Evolutionary conservation across 2,113 vertebrate genomes (phyloP).

Genomic region (Brachionichthys hirsutus): DNA sequence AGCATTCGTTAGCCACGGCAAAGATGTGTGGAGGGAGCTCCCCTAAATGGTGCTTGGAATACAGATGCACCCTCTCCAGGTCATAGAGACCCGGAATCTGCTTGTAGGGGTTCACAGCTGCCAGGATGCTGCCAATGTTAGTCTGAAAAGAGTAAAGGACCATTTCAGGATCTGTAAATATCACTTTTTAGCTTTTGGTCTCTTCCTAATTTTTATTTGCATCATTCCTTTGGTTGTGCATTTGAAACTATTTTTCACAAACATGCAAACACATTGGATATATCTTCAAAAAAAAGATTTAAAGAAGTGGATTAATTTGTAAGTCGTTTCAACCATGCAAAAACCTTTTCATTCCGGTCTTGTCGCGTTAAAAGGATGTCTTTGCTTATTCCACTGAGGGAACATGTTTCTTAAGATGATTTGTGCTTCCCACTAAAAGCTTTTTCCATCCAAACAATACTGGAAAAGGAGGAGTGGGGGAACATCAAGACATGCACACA

Average conservation of each 20-base stretch:
- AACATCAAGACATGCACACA: conserved; percentile 2
- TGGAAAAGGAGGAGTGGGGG: conserved; percentile 9
- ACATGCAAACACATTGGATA: too few species aligned
- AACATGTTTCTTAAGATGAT: conserved; percentile 29
- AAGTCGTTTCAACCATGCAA: neutral
- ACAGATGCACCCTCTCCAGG: conserved; percentile 81
- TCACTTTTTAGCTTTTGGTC: neutral
- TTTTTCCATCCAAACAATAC: conserved; percentile 10
- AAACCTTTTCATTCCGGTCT: too few species aligned
- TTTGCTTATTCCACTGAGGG: neutral
- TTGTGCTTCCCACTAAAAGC: conserved; percentile 43
- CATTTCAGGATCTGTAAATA: neutral
- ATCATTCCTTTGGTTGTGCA: too few species aligned
- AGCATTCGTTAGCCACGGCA: conserved; percentile 89
- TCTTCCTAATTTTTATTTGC: neutral
- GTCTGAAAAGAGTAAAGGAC: conserved; percentile 74
- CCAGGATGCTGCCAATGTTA: conserved; percentile 91
- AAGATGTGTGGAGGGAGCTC: conserved; percentile 92
- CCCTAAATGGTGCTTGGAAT: conserved; percentile 86
- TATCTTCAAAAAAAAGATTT: too few species aligned
- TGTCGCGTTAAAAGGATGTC: neutral
- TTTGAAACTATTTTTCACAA: too few species aligned
- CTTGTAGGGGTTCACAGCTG: conserved; percentile 91
- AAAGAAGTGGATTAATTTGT: too few species aligned
- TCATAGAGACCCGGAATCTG: conserved; percentile 84